Evolutionary conservation across 2,113 vertebrate species (phyloP).

Genomic region (Stomatorhinus ivindoensis): DNA sequence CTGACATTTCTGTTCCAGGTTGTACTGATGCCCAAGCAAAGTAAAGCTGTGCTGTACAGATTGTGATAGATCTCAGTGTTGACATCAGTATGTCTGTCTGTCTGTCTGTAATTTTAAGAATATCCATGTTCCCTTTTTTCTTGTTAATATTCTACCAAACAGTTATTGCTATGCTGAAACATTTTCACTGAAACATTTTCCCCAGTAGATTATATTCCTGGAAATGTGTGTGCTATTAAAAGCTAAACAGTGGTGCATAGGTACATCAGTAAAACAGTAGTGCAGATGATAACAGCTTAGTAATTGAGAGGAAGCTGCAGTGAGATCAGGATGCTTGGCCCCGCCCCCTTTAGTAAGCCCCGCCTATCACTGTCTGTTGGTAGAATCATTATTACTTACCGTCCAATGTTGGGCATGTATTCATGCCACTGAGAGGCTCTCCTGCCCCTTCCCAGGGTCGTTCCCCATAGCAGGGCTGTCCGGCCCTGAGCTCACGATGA

Average conservation of each 20-base stretch:
- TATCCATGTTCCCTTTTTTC: neutral
- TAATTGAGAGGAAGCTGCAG: neutral
- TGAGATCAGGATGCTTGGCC: neutral
- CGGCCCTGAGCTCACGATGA: conserved; percentile 59
- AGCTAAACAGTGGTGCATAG: neutral
- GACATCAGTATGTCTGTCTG: neutral
- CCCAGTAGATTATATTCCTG: neutral
- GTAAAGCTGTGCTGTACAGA: neutral
- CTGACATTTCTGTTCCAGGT: neutral
- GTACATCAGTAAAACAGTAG: neutral
- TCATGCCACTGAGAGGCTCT: neutral
- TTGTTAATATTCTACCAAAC: neutral
- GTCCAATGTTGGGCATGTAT: neutral
- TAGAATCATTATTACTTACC: neutral
- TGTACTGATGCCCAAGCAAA: neutral
- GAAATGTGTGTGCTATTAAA: neutral
- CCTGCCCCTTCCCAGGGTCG: conserved; percentile 47
- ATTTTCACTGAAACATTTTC: neutral
- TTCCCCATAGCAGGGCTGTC: conserved; percentile 63
- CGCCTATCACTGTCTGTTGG: neutral
- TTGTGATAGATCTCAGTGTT: neutral
- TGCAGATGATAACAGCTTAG: neutral
- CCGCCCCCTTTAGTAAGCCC: neutral
- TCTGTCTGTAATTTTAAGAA: neutral
- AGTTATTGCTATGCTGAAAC: neutral